These are phyloP conservation scores for Bothrops jararaca DNA, from an alignment of 2,113 vertebrate genomes.

Conservation along the genomic window DNA sequence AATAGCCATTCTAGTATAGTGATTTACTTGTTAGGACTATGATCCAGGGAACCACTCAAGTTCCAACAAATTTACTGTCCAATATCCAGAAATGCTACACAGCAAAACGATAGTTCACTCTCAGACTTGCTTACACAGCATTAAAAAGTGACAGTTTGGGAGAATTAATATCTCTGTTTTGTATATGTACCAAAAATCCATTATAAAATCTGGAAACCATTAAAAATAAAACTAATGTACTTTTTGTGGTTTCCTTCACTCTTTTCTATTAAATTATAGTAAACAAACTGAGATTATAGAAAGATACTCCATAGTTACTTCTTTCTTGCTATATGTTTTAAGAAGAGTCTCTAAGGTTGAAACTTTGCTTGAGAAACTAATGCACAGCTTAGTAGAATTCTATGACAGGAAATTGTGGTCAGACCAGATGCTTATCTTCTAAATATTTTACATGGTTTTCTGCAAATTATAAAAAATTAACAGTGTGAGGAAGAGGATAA, in stretches of 20 bases:
- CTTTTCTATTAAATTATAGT: constrained; percentile 63
- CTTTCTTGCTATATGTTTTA: constrained; percentile 13
- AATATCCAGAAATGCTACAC: no score
- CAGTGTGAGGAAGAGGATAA: not conserved
- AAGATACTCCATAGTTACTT: constrained; percentile 20
- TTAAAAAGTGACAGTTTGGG: constrained; percentile 66
- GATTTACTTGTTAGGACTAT: not conserved
- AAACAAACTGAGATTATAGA: constrained; percentile 62
- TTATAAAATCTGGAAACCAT: constrained; percentile 63
- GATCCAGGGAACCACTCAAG: not conserved
- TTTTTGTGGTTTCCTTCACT: constrained; percentile 65
- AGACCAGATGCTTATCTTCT: constrained; percentile 42
- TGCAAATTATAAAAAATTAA: constrained; percentile 20
- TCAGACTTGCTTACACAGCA: constrained; percentile 41
- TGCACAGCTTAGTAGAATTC: constrained; percentile 36
- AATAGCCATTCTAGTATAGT: not conserved
- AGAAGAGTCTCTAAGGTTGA: constrained; percentile 1
- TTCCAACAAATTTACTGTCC: not conserved
- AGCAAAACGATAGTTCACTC: not conserved
- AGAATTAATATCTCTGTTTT: constrained; percentile 66
- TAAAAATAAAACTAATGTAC: constrained; percentile 71
- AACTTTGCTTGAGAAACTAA: constrained; percentile 44
- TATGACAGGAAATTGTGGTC: constrained; percentile 48
- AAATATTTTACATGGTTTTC: constrained; percentile 11
- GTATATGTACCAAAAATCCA: constrained; percentile 60